A percentile compares a stretch with the other conserved stretches of the same genome.
These are phyloP conservation scores for Ceyx cyanopectus DNA, from an alignment of 2,113 vertebrate species.

Conservation along the genomic window DNA sequence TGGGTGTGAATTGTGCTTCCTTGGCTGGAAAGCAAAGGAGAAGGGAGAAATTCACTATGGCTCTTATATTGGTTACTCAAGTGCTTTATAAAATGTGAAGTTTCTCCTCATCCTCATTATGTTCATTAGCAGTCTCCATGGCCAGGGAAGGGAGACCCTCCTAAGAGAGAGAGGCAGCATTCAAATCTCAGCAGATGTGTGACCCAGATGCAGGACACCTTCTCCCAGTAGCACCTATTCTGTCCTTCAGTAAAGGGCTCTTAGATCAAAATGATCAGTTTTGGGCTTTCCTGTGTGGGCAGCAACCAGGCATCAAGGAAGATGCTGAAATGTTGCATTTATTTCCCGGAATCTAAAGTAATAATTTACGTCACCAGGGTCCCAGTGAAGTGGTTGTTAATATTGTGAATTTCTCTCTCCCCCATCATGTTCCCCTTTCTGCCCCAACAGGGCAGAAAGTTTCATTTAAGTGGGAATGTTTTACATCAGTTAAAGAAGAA, in stretches of 20 bases:
- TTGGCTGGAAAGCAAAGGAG: background rate
- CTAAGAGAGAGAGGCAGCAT: background rate
- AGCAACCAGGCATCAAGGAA: background rate
- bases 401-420: background rate
- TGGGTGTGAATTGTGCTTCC: background rate
- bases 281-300: background rate
- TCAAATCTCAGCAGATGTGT: rapidly evolving
- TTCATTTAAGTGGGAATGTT: background rate
- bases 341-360: background rate
- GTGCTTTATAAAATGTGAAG: background rate
- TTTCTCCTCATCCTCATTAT: background rate
- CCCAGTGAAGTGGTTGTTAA: background rate
- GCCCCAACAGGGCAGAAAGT: background rate
- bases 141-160: background rate
- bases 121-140: background rate
- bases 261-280: background rate
- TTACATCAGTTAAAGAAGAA: background rate
- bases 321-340: background rate
- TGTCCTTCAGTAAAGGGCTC: background rate
- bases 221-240: background rate
- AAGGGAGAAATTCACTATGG: rapidly evolving
- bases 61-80: background rate
- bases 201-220: rapidly evolving
- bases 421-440: background rate
- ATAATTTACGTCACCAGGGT: background rate